Evolutionary conservation across 2,888 invertebrate species (phyloP), one percentile per base, ranked within the genome.

Genomic region (Spodoptera exigua): DNA sequence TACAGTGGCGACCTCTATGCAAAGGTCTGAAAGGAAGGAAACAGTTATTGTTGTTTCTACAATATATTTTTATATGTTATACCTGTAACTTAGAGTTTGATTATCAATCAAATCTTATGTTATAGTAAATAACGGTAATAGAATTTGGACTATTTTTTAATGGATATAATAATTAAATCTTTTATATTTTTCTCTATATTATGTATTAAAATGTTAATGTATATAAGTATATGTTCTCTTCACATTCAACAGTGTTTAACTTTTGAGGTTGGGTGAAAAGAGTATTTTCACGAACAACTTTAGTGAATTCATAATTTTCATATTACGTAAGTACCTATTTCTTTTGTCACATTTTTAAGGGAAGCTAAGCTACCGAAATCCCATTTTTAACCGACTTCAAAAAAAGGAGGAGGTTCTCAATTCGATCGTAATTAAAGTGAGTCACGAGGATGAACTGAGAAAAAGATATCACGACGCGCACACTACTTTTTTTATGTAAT

Each of bases 211-310:
- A n/a, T n/a, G n/a, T n/a, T n/a, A n/a, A 27, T 27, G 27, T 27
- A 27, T 3, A 18, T 18, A 2, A 18, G 3, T 18, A 18, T 7
- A 27, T 27, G 27, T 61, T 62, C 58, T 53, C 65, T 74, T 74
- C 58, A 43, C 74, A 74, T 62, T 60, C 39, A 78, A 77, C 68
- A 77, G 76, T 74, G 68, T 58, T 72, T 74, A 63, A 41, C 70
- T 60, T 59, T n/a, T n/a, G 16, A 16, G 44, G 36, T 48, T 4
- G 48, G 63, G 66, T 60, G 54, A 44, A 63, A 60, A 69, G 44
- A 48, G 47, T 21, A 34, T 3, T 16, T 18, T 21, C 27, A 0
- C 21, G 2, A 9, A 11, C 4, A 0, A 21, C 1, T 21, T 47
- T 39, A 39, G 1, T 16, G 14, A 21, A n/a, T 11, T 17, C 12